Evolutionary conservation across 2,113 vertebrate genomes (phyloP).

Genomic region (Zingel zingel): DNA sequence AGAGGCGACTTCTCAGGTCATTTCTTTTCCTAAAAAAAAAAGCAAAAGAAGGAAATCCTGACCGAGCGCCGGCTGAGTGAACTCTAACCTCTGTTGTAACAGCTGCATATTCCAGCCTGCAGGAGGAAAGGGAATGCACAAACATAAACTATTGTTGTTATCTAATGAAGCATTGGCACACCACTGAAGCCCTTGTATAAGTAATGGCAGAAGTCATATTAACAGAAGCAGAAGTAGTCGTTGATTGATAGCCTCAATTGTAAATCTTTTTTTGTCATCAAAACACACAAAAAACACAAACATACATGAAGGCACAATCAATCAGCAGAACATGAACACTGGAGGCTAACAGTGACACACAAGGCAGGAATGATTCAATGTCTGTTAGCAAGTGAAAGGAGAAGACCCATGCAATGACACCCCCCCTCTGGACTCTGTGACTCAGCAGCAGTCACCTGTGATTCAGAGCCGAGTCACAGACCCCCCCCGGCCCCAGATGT

Average conservation of each 20-base stretch:
- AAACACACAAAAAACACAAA: slow-evolving; percentile 34
- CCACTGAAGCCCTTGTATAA: not conserved
- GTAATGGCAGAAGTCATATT: not conserved
- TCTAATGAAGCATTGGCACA: slow-evolving; percentile 4
- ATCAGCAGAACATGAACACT: slow-evolving; percentile 1
- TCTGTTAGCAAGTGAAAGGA: slow-evolving; percentile 19
- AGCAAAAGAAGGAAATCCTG: slow-evolving; percentile 76
- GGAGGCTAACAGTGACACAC: slow-evolving; percentile 43
- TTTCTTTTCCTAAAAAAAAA: slow-evolving; percentile 28
- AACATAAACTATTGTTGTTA: not conserved
- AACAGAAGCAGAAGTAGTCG: not conserved
- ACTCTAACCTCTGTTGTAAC: slow-evolving; percentile 63
- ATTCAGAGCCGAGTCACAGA: slow-evolving; percentile 67
- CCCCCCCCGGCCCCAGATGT: slow-evolving; percentile 63
- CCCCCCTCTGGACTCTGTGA: slow-evolving; percentile 55
- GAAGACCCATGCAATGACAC: slow-evolving; percentile 31
- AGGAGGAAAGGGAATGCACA: not conserved
- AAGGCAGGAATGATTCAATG: slow-evolving; percentile 40
- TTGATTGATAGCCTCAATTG: slow-evolving; percentile 29
- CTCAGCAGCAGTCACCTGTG: slow-evolving; percentile 76
- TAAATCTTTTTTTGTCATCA: slow-evolving; percentile 26
- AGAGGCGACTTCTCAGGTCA: slow-evolving; percentile 15
- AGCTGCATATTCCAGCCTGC: slow-evolving; percentile 46
- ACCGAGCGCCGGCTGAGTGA: slow-evolving; percentile 48
- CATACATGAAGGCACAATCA: slow-evolving; percentile 18